Base-by-base conservation (phyloP, 2,888 invertebrate genomes). In the Epirrhoe alternata region DNA sequence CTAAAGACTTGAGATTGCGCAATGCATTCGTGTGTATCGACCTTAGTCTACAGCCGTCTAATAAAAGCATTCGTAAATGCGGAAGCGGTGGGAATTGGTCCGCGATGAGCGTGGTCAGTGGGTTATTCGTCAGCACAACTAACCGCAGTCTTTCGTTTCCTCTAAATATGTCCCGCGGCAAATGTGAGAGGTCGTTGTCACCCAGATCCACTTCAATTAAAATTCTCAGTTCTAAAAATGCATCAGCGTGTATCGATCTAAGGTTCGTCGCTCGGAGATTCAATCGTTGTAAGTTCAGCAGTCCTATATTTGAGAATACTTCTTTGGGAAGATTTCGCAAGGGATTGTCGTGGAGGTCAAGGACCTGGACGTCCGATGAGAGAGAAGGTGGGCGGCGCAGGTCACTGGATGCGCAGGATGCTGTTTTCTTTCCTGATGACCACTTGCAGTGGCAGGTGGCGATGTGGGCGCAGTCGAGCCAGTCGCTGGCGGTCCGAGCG, bases 391-490 rank as follows among this genome's bases (percentile, higher is more conserved):
- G 95, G 71, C 96, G 94, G 75, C 96, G 96, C 75, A 98, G 95
- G 76, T 97, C 96, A 74, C 97, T 96, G 80, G 97, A 96, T 71
- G 96, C 95, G 90, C 98, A 98, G 67, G 97, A 94, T 63, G 97
- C 98, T 51, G 97, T 97, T 87, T 97, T 97, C 90, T 98, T 98
- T 70, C 98, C 98, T 69, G 96, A 97, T 51, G 97, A 96, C 98
- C 98, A 98, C 92, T 97, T 98, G 94, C 98, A 98, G 80, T 96
- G 95, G 87, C 98, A 98, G 78, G 96, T 96, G 71, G 95, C 93
- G 80, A 97, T 97, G 74, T 95, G 94, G 79, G 97, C 97, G 89
- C 97, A 98, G 88, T 97, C 97, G 60, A 97, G 97, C 97, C 97
- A 97, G 89, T 97, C 97, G 78, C 92, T 92, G 77, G 91, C 90